A percentile compares a stretch with the other conserved stretches of the same genome.
These are phyloP conservation scores for Notocelia uddmanniana DNA, from an alignment of 2,888 invertebrate genomes.

Conservation along the genomic window DNA sequence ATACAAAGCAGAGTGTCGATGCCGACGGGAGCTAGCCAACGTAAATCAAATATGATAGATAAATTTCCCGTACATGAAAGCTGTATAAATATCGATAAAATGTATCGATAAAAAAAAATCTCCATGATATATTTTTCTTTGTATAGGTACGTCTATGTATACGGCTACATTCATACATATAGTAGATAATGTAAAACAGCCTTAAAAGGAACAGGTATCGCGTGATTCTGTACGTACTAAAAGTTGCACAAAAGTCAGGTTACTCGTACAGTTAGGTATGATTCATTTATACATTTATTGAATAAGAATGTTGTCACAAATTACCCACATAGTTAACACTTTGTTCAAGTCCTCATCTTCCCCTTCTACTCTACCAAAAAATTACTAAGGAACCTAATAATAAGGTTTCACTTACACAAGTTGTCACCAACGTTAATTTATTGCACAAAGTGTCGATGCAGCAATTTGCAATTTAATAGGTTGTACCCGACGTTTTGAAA, in stretches of 20 bases:
- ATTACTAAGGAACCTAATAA: neutral
- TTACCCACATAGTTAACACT: neutral
- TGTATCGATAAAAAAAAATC: constrained; percentile 20
- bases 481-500: constrained; percentile 48
- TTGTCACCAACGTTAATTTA: constrained; percentile 47
- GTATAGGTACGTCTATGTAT: too few relatives aligned
- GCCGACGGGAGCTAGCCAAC: constrained; percentile 40
- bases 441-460: constrained; percentile 40
- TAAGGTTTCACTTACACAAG: constrained; percentile 31
- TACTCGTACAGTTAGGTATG: too few relatives aligned
- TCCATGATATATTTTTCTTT: too few relatives aligned
- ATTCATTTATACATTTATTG: too few relatives aligned
- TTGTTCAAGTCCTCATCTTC: neutral
- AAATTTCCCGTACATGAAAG: constrained; percentile 45
- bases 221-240: too few relatives aligned
- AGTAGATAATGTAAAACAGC: too few relatives aligned
- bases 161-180: too few relatives aligned
- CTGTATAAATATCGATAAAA: constrained; percentile 44
- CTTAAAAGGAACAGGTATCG: too few relatives aligned
- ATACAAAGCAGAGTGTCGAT: constrained; percentile 45
- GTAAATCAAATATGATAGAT: constrained; percentile 47
- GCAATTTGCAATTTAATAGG: constrained; percentile 49
- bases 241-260: too few relatives aligned
- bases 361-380: neutral
- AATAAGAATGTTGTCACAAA: too few relatives aligned